Percentiles rank a stretch among this genome's conserved stretches.
phyloP scores from a whole-genome alignment of 2,797 vertebrate genomes.

The Hapalemur alaotrensis region DNA sequence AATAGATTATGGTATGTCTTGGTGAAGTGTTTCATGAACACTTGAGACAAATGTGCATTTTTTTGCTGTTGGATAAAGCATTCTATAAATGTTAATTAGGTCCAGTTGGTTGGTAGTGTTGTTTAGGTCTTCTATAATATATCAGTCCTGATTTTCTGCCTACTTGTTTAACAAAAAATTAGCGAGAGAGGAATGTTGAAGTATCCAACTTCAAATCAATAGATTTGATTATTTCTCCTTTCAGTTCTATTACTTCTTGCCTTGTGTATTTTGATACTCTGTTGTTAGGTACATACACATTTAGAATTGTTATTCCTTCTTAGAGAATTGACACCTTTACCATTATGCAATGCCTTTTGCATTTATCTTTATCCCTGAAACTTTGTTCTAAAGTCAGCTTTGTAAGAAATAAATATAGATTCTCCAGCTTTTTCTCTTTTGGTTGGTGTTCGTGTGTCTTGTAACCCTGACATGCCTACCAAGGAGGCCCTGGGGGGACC shows the following conservation, averaged over 20 bases:
- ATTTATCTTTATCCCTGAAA: not conserved
- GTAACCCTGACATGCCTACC: too few species aligned
- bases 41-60: not conserved
- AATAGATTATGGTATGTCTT: not conserved
- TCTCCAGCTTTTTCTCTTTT: not conserved
- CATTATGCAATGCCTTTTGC: not conserved
- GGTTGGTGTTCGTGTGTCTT: not conserved
- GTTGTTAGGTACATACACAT: not conserved
- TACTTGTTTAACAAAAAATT: not conserved
- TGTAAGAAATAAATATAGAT: not conserved
- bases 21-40: not conserved
- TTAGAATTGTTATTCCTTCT: not conserved
- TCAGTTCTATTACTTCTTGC: not conserved
- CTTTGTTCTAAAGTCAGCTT: not conserved
- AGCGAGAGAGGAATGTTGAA: not conserved
- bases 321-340: not conserved
- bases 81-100: not conserved
- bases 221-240: not conserved
- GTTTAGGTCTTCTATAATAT: not conserved
- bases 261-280: not conserved
- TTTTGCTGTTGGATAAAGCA: not conserved
- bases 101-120: not conserved
- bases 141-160: not conserved
- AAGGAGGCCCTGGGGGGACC: accelerated
- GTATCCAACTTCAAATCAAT: too few species aligned